Percentiles rank a stretch among this genome's conserved stretches.
These are phyloP conservation scores for Menura novaehollandiae DNA, from an alignment of 2,113 vertebrate species.

Conservation along the genomic window DNA sequence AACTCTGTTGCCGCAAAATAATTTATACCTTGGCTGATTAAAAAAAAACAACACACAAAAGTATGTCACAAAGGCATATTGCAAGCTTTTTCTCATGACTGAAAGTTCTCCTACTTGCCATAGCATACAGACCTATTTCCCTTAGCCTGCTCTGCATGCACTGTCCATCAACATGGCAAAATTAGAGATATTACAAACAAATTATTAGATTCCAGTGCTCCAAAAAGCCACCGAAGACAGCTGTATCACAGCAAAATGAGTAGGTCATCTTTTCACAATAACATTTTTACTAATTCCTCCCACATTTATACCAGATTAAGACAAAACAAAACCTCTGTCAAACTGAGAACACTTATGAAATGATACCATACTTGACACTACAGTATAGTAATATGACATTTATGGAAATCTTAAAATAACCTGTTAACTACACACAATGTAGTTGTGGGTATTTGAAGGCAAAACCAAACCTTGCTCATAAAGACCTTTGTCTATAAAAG, in stretches of 20 bases:
- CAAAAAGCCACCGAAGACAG: neutral
- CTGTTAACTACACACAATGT: neutral
- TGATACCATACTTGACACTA: neutral
- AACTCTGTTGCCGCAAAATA: neutral
- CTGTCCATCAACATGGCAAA: neutral
- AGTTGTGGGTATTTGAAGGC: neutral
- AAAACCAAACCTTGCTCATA: neutral
- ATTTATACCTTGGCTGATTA: neutral
- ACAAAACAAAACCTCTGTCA: neutral
- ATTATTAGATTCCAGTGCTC: neutral
- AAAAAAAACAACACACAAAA: neutral
- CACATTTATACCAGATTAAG: neutral
- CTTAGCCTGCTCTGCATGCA: neutral
- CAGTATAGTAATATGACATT: neutral
- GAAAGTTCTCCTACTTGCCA: neutral
- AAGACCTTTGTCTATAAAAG: neutral
- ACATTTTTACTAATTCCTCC: neutral
- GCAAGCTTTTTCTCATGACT: neutral
- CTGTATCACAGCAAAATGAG: neutral
- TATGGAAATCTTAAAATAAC: neutral
- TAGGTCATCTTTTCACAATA: neutral
- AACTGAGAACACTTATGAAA: neutral
- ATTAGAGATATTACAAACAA: neutral
- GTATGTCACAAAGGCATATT: neutral
- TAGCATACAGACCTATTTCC: neutral